These are phyloP conservation scores for Emmelina monodactyla DNA, from an alignment of 2,888 invertebrate species.

Conservation along the genomic window DNA sequence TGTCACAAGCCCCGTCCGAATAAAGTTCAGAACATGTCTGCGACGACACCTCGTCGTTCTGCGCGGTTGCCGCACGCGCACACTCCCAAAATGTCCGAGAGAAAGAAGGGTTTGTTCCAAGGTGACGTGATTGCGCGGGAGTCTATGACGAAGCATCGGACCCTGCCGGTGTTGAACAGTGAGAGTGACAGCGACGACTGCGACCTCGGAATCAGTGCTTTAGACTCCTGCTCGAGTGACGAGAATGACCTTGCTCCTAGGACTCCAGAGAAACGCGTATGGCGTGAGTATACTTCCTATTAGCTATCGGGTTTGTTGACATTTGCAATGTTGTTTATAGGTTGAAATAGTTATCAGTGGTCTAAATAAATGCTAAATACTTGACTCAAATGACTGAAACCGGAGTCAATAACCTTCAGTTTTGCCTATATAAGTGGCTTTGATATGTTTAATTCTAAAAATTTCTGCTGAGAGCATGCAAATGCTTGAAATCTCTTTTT, in stretches of 20 bases:
- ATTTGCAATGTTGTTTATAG: too few relatives aligned
- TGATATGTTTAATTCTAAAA: too few relatives aligned
- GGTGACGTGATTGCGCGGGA: conserved; percentile 30
- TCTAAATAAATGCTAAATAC: too few relatives aligned
- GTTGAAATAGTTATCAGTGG: too few relatives aligned
- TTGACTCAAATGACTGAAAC: too few relatives aligned
- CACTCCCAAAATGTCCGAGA: conserved; percentile 68
- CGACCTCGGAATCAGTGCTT: conserved; percentile 65
- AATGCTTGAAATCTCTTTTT: too few relatives aligned
- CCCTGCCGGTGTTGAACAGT: conserved; percentile 49
- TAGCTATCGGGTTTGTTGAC: not conserved
- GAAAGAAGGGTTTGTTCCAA: conserved; percentile 71
- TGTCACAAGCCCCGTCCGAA: too few relatives aligned
- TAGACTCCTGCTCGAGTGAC: conserved; percentile 58
- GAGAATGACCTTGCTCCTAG: conserved; percentile 43
- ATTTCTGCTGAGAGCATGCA: too few relatives aligned
- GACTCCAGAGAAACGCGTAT: conserved; percentile 37
- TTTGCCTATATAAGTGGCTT: too few relatives aligned
- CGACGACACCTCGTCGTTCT: conserved; percentile 47
- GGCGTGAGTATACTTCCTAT: conserved; percentile 39
- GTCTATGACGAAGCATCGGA: conserved; percentile 46
- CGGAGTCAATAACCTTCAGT: too few relatives aligned
- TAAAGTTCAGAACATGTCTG: too few relatives aligned
- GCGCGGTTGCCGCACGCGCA: conserved; percentile 39
- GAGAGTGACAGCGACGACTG: conserved; percentile 60